Evolutionary conservation across 2,797 vertebrate species (phyloP), one percentile per base, ranked within the genome.

Genomic region (Babyrousa celebensis): DNA sequence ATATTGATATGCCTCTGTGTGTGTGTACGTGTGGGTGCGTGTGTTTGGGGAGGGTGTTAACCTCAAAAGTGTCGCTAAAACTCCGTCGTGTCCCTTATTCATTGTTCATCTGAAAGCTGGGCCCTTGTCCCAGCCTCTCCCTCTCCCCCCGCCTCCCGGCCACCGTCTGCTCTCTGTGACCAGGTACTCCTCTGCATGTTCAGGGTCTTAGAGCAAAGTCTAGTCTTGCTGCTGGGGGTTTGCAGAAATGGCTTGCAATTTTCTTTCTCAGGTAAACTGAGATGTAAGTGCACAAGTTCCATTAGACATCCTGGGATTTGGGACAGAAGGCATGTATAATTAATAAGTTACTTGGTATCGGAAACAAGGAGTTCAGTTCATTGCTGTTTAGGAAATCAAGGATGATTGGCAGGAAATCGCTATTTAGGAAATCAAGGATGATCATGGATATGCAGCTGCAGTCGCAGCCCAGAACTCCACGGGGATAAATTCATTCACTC

Each of bases 31-130:
- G 5, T 23, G 5, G 16, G 1, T 56, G 15, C 20, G 5, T 52
- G 36, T 32, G 16, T 48, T 84, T 25, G 3, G 18, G 54, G 18
- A 43, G 18, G 17, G n/a, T 27, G 8, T 48, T 93, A 86, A 89
- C 77, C 29, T 85, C 25, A 96, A 78, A 96, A 14, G 17, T 48
- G 21, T 95, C 52, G 65, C 63, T 83, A 74, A 72, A 77, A 75
- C 32, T 67, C 43, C n/a, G 18, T 78, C 25, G n/a, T 20, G 5
- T 32, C 17, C 74, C 29, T 78, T 78, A 4, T n/a, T 78, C 23
- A 40, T 36, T 23, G 54, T 95, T 32, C 29, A 67, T 52, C 17
- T 23, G 70, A 52, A 74, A 58, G 48, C 11, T 60, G 72, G n/a
- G 48, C 3, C 20, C 21, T 77, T 60, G 68, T 32, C 56, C 14